These are phyloP conservation scores for Graphium colonna DNA, from an alignment of 2,888 invertebrate species.

Conservation along the genomic window DNA sequence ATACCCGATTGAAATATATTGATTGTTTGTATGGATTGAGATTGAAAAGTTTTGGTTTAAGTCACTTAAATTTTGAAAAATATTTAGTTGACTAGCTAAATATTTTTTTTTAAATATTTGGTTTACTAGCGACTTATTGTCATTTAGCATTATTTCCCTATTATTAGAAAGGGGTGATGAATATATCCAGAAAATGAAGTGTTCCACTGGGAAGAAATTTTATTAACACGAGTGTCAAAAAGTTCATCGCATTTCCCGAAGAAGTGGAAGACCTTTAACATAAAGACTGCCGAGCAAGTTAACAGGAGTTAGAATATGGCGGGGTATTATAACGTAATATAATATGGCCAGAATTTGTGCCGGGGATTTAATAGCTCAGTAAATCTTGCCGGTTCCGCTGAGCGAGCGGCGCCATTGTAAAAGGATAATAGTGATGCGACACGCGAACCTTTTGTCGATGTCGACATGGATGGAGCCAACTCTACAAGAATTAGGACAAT, in stretches of 20 bases:
- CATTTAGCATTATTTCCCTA: no score
- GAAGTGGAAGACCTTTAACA: neutral
- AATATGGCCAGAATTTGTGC: slow-evolving; percentile 59
- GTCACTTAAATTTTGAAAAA: no score
- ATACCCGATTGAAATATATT: no score
- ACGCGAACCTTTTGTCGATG: neutral
- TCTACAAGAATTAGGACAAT: neutral
- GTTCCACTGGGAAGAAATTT: no score
- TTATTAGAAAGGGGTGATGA: no score
- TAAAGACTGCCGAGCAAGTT: slow-evolving; percentile 18
- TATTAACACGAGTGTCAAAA: neutral
- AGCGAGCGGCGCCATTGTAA: slow-evolving; percentile 47
- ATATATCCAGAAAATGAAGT: no score
- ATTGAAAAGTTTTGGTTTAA: no score
- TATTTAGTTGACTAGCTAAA: no score
- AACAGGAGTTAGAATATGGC: slow-evolving; percentile 35
- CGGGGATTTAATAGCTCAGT: slow-evolving; percentile 67
- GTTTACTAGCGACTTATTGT: no score
- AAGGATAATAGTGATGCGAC: slow-evolving; percentile 43
- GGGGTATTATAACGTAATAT: slow-evolving; percentile 52
- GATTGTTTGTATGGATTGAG: no score
- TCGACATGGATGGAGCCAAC: neutral
- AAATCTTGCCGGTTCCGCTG: slow-evolving; percentile 65
- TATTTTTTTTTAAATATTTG: no score
- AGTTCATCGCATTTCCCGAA: no score